A percentile compares a stretch with the other conserved stretches of the same genome.
Conservation (phyloP, 2,113 vertebrate genomes). For the Nothocercus nigrocapillus region DNA sequence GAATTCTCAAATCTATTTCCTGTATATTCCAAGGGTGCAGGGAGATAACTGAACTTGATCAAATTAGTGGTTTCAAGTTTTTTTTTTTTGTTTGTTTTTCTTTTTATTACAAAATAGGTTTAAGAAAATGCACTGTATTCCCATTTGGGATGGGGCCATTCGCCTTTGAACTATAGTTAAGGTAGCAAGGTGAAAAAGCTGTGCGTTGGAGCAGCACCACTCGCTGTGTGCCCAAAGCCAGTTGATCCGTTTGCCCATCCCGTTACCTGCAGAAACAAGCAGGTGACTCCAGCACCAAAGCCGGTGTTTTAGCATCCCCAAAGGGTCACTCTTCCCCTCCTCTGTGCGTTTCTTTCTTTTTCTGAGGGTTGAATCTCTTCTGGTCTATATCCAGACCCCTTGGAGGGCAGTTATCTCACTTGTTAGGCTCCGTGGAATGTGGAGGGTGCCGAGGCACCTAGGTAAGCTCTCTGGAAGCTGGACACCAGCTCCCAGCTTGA, state of each 20-base stretch:
- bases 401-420: neutral
- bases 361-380: neutral
- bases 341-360: neutral
- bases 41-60: neutral
- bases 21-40: neutral
- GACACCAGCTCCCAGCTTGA: neutral
- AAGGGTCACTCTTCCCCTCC: neutral
- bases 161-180: fast-evolving
- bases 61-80: neutral
- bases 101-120: neutral
- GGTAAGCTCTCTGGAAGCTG: neutral
- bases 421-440: fast-evolving
- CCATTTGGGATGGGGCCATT: neutral
- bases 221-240: neutral
- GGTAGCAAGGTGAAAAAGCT: neutral
- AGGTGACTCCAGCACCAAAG: neutral
- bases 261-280: neutral
- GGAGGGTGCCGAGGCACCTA: neutral
- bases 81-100: neutral
- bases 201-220: neutral
- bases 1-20: neutral
- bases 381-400: neutral
- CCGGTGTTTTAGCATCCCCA: neutral
- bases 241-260: neutral
- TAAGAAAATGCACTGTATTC: neutral